Evolutionary conservation across 2,113 vertebrate genomes (phyloP).

Genomic region (Laticauda laticaudata): DNA sequence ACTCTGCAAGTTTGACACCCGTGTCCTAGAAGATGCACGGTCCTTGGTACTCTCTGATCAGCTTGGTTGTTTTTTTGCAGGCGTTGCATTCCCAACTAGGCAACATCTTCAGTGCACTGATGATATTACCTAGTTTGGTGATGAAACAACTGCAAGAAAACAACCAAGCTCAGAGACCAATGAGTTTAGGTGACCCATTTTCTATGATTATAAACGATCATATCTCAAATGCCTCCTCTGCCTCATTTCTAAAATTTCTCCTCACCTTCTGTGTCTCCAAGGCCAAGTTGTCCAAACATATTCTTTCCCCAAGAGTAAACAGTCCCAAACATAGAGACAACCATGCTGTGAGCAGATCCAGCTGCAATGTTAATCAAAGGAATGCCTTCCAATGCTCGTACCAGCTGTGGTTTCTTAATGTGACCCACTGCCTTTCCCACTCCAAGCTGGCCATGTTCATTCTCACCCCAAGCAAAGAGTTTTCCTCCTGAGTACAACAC

Average conservation of each 20-base stretch:
- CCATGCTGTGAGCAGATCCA: conserved; percentile 85
- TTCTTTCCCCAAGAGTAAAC: conserved; percentile 94
- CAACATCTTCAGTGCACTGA: not conserved
- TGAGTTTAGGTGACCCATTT: not conserved
- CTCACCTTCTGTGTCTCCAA: conserved; percentile 82
- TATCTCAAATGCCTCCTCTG: not conserved
- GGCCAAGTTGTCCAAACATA: conserved; percentile 85
- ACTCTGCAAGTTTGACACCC: no score
- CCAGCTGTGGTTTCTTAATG: conserved; percentile 68
- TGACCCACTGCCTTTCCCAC: conserved; percentile 66
- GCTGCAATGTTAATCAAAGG: conserved; percentile 84
- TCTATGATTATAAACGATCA: not conserved
- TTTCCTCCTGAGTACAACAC: conserved; percentile 76
- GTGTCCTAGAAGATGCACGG: not conserved
- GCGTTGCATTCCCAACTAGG: not conserved
- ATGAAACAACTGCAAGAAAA: not conserved
- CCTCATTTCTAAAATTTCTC: not conserved
- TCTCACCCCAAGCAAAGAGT: conserved; percentile 88
- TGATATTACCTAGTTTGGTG: not conserved
- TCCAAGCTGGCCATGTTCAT: conserved; percentile 84
- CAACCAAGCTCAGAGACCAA: not conserved
- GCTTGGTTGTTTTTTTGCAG: not conserved
- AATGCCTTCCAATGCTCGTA: conserved; percentile 79
- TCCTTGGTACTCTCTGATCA: no score
- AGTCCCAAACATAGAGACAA: conserved; percentile 84